These are phyloP conservation scores for Cylas formicarius DNA, from an alignment of 1,140 invertebrate genomes.

Conservation along the genomic window DNA sequence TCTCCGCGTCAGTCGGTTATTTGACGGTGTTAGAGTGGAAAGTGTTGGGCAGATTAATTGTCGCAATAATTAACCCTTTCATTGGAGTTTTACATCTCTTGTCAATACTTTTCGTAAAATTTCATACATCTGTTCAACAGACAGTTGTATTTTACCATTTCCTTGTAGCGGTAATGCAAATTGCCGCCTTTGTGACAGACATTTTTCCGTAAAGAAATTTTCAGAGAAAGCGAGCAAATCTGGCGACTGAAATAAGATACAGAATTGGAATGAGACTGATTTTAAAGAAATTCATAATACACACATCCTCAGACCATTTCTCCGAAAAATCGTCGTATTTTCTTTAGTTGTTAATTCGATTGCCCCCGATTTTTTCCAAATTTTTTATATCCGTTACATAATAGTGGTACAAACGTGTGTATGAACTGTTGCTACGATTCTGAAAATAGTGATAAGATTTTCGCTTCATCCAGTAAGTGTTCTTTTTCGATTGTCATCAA, in stretches of 20 bases:
- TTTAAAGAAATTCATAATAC: conserved; percentile 39
- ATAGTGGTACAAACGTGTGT: conserved; percentile 8
- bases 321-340: conserved; percentile 26
- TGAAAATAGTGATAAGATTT: conserved; percentile 2
- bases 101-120: too few species aligned
- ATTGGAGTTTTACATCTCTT: too few species aligned
- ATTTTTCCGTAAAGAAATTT: conserved; percentile 4
- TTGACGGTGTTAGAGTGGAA: too few species aligned
- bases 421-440: conserved; percentile 16
- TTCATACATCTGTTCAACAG: too few species aligned
- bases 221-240: conserved; percentile 26
- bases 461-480: conserved; percentile 10
- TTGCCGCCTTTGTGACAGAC: not conserved
- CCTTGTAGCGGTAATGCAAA: conserved; percentile 14
- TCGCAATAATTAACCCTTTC: too few species aligned
- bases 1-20: too few species aligned
- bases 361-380: not conserved
- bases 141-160: too few species aligned
- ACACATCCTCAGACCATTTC: conserved; percentile 41
- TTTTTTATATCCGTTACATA: conserved; percentile 2
- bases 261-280: conserved; percentile 40
- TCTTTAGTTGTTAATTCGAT: conserved; percentile 10
- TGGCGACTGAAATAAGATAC: conserved; percentile 41
- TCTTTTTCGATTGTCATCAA: conserved; percentile 7
- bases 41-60: too few species aligned